Evolutionary conservation across 2,113 vertebrate species (phyloP), one percentile per base, ranked within the genome.

Genomic region (Menura novaehollandiae): DNA sequence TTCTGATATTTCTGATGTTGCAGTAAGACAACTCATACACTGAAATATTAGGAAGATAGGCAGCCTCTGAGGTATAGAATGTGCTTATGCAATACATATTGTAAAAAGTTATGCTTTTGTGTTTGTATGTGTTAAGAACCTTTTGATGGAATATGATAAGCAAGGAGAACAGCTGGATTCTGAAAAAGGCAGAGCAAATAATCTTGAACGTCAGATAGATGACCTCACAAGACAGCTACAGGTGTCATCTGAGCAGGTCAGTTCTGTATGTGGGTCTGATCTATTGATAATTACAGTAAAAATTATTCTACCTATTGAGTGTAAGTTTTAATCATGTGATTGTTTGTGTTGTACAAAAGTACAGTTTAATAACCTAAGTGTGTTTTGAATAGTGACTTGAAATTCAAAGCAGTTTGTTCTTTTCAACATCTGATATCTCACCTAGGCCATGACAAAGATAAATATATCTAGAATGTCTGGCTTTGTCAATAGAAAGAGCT

Each of bases 141-240:
- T 99, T 93, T 97, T 99, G 97, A 94, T 98, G 89, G 99, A 99
- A 96, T 99, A 99, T 16, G 99, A 99, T 97, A 98, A 97, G 72
- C 99, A 99, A 95, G 98, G 98, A n/a, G 99, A 99, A 95, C 96
- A 98, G 84, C 97, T 99, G 98, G 99, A 99, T 98, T 95, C 98
- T 89, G 99, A 99, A 97, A 98, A 97, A 87, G 97, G 97, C 94
- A 98, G 98, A 96, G 97, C 97, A 89, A 98, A 94, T 97, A 97
- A 95, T 76, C 98, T 97, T n/a, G 99, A 99, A 95, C 98, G 83
- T 97, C 98, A 98, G 77, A 91, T 98, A 53, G 98, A 98, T 78
- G 99, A 99, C 27, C 98, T 99, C 93, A 98, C 96, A 96, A 99
- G 97, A 96, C 98, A 98, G 62, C 97, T 99, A 72, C 98, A 98